Evolutionary conservation across 1,140 invertebrate species (phyloP), one percentile per base, ranked within the genome.

Genomic region (Atta texana): DNA sequence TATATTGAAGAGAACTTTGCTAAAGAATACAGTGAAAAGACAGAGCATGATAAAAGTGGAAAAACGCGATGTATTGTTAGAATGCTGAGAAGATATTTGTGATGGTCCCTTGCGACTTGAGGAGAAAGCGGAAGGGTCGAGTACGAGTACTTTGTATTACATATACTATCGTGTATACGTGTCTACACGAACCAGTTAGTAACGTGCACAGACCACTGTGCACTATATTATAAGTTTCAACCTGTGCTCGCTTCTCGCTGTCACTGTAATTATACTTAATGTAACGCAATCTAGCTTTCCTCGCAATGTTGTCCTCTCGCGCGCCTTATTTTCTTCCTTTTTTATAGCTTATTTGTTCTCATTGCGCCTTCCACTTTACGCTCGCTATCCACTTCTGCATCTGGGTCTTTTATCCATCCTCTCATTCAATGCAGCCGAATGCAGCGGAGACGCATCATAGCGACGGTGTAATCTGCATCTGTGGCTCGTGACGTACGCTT

Each of bases 211-310:
- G 55, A 74, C 71, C 59, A 69, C 66, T 59, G 71, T 44, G 87
- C 81, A 86, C 49, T 71, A 66, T 90, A 91, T 92, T 88, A 89
- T 92, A 90, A 92, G 85, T 92, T 91, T 89, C 89, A 92, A 88
- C 85, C 88, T 57, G 86, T 69, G 89, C 84, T 78, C 82, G 84
- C 82, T 92, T 89, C 82, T 90, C 87, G 88, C 87, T 90, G 91
- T 91, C 87, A 72, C 89, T 89, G 87, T 92, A 92, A 92, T 92
- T 91, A 92, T 74, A 87, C 78, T 86, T 91, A 92, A 91, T 89
- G 90, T 80, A 84, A 82, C 87, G 71, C 82, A 85, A 75, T 84
- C 72, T 77, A 21, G 77, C 61, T 88, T 76, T 76, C 49, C 85
- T 86, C 55, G 24, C 57, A 31, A 63, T 34, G 57, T 74, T 85